Conservation (phyloP, 2,888 invertebrate genomes). For the Galeruca laticollis region DNA sequence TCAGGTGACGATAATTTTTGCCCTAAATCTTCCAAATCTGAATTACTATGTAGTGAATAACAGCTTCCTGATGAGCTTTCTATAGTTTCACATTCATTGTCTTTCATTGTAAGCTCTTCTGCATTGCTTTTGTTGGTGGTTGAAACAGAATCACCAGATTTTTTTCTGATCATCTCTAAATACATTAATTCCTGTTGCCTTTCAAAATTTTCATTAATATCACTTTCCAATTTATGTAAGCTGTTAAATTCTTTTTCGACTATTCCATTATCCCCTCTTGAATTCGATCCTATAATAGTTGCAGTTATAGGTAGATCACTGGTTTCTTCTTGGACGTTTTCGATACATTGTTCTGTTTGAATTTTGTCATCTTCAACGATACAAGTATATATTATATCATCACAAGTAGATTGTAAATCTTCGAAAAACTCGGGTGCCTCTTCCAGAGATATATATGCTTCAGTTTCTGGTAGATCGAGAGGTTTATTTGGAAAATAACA, state of each 20-base stretch:
- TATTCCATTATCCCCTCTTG: background rate
- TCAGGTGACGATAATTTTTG: background rate
- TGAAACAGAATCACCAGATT: background rate
- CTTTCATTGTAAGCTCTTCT: background rate
- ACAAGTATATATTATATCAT: background rate
- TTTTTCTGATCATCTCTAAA: background rate
- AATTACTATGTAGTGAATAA: conserved; percentile 1
- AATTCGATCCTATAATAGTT: background rate
- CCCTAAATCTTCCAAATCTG: background rate
- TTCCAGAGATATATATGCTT: background rate
- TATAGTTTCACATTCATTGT: conserved; percentile 10
- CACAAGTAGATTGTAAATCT: background rate
- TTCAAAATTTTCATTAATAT: background rate
- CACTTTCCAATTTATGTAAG: conserved; percentile 13
- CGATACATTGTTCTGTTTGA: background rate
- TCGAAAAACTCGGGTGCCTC: background rate
- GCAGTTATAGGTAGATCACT: background rate
- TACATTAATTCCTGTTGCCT: background rate
- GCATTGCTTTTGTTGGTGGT: no score
- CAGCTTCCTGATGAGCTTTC: background rate
- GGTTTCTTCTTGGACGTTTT: conserved; percentile 3
- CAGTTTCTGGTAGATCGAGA: background rate
- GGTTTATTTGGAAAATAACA: background rate
- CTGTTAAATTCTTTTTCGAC: conserved; percentile 9
- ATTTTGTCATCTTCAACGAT: background rate